Evolutionary conservation across 2,888 invertebrate genomes (phyloP), one percentile per base, ranked within the genome.

Genomic region (Syrphus vitripennis): DNA sequence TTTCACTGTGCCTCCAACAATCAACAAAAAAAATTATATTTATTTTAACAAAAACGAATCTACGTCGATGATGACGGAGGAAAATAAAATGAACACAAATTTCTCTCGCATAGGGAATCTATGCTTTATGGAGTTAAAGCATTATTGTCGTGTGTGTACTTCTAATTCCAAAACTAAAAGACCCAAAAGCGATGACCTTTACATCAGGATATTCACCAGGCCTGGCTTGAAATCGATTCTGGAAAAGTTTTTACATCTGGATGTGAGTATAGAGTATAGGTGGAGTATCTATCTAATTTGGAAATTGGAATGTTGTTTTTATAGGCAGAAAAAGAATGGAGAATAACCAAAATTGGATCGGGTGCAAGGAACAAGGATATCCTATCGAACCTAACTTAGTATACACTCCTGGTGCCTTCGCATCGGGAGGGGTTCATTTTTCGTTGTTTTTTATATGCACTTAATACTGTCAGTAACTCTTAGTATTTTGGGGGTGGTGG

Each of bases 71-170:
- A 76, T 37, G 34, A 82, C 82, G 82, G 81, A 61, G 29, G 75
- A 86, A 55, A 57, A 26, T 29, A 70, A 45, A 76, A 57, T 59
- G 10, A 26, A 42, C n/a, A n/a, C 1, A 63, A 16, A 26, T 24
- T 24, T 1, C 9, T 26, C 12, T 14, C 14, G 21, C 16, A 14
- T n/a, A 69, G 71, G n/a, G n/a, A 77, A 4, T 77, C 67, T 1
- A 82, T n/a, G n/a, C n/a, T n/a, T n/a, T n/a, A n/a, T n/a, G n/a
- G n/a, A n/a, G n/a, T 86, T 55, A 77, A 77, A 65, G n/a, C 63
- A 82, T 81, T 86, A 71, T 34, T 86, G 86, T 16, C 86, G 86
- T 82, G 86, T 86, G 78, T 86, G 86, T 61, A 78, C 82, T 14
- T 21, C 72, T 10, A 82, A 86, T 34, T 70, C 86, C 3, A 77